Percentiles rank a stretch among this genome's conserved stretches.
Evolutionary conservation across 2,888 invertebrate species (phyloP).

Genomic region (Mimas tiliae): DNA sequence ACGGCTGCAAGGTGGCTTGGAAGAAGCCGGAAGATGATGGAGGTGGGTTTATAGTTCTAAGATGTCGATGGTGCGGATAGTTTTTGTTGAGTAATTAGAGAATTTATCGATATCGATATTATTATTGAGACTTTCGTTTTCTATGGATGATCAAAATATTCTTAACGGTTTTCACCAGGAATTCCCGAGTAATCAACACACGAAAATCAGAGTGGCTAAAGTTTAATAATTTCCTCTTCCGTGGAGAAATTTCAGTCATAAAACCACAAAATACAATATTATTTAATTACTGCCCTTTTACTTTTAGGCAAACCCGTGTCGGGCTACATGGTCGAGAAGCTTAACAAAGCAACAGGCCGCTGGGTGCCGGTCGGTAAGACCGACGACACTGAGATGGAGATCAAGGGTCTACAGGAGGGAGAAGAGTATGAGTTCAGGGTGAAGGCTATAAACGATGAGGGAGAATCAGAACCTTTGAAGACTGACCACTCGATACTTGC

Average conservation of each 20-base stretch:
- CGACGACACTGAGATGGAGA: slow-evolving; percentile 93
- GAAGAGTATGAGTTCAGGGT: slow-evolving; percentile 97
- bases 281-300: neutral
- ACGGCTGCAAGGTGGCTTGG: slow-evolving; percentile 96
- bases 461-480: slow-evolving; percentile 96
- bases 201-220: too few relatives aligned
- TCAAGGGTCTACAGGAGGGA: slow-evolving; percentile 92
- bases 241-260: too few relatives aligned
- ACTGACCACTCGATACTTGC: slow-evolving; percentile 95
- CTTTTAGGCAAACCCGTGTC: slow-evolving; percentile 90
- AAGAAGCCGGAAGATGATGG: slow-evolving; percentile 97
- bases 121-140: too few relatives aligned
- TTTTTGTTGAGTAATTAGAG: neutral
- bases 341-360: slow-evolving; percentile 95
- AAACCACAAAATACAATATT: too few relatives aligned
- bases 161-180: too few relatives aligned
- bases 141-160: too few relatives aligned
- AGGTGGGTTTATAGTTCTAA: slow-evolving; percentile 80
- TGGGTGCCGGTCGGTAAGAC: slow-evolving; percentile 97
- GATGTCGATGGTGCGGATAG: neutral
- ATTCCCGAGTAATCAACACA: too few relatives aligned
- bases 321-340: slow-evolving; percentile 97
- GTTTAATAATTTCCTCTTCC: too few relatives aligned
- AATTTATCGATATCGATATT: slow-evolving; percentile 7
- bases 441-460: slow-evolving; percentile 96